phyloP scores from a whole-genome alignment of 2,888 invertebrate species.

The Ditylenchus weischeri region DNA sequence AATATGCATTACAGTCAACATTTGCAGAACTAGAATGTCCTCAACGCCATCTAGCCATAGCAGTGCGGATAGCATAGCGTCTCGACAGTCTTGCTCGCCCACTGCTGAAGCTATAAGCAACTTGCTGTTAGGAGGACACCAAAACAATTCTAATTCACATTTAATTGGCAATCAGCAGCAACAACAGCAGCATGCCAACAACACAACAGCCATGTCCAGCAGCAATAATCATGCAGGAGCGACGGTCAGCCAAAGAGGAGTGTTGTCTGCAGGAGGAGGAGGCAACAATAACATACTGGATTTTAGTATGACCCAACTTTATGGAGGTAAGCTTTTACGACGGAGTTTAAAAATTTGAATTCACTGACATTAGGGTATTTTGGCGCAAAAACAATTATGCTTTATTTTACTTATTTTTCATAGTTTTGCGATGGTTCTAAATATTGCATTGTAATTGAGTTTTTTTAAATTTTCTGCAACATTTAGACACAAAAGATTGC shows the following conservation, averaged over 20 bases:
- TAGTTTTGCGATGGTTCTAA: no score
- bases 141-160: background rate
- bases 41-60: constrained; percentile 7
- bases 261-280: background rate
- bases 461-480: no score
- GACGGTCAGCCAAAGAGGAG: background rate
- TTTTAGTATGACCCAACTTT: constrained; percentile 11
- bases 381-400: no score
- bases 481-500: no score
- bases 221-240: no score
- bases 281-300: background rate
- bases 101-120: constrained; percentile 11
- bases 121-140: constrained; percentile 2
- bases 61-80: background rate
- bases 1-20: no score
- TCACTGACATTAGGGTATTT: no score
- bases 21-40: background rate
- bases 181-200: background rate
- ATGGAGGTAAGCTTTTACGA: constrained; percentile 5
- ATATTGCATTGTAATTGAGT: no score
- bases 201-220: background rate
- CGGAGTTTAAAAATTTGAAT: no score
- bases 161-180: constrained; percentile 3
- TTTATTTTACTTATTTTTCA: no score
- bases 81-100: background rate